Evolutionary conservation across 2,113 vertebrate genomes (phyloP).

Genomic region (Donacobius atricapilla): DNA sequence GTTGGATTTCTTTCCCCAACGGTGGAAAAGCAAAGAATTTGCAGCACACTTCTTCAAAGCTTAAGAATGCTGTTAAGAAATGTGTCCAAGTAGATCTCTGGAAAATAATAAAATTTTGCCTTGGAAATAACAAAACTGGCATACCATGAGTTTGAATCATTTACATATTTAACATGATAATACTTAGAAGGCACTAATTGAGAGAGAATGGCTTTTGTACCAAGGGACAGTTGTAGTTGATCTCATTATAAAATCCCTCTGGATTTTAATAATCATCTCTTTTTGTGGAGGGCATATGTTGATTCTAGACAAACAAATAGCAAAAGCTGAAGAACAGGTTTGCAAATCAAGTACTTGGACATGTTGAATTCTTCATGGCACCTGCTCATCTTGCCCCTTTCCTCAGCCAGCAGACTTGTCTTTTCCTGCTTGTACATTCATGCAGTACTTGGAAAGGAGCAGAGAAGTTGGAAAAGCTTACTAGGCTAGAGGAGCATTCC

Average conservation of each 20-base stretch:
- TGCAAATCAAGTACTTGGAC: neutral
- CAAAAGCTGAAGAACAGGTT: neutral
- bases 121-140: neutral
- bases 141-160: neutral
- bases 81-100: neutral
- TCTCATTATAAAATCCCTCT: neutral
- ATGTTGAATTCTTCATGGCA: neutral
- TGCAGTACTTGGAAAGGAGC: neutral
- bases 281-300: neutral
- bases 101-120: slow-evolving; percentile 11
- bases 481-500: slow-evolving; percentile 11
- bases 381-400: neutral
- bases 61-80: neutral
- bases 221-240: neutral
- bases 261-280: neutral
- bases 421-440: neutral
- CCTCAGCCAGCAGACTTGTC: neutral
- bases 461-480: neutral
- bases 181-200: neutral
- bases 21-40: neutral
- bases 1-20: neutral
- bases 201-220: neutral
- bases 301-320: neutral
- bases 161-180: neutral
- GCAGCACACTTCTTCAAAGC: neutral